Evolutionary conservation across 2,113 vertebrate genomes (phyloP), one percentile per base, ranked within the genome.

Genomic region (Epinephelus fuscoguttatus): DNA sequence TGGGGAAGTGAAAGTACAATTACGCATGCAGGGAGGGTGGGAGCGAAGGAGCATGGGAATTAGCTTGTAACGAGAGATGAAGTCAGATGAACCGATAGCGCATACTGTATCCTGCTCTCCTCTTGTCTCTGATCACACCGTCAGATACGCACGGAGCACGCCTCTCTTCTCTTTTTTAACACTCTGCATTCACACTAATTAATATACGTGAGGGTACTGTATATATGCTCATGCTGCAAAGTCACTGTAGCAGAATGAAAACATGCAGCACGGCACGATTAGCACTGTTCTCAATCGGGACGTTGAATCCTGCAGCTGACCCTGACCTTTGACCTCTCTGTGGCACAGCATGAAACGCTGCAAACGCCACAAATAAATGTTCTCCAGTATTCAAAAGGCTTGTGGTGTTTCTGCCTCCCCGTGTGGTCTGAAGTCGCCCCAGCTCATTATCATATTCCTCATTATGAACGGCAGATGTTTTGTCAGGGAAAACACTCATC

Each of bases 401-500:
- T 47, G 57, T 62, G 27, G 7, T 25, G n/a, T 75, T 57, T 80
- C 40, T 15, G 61, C 47, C 53, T 73, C 17, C 30, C 30, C n/a
- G 30, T 60, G 75, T 60, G 69, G 80, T 64, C 53, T 18, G 17
- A 60, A 61, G 53, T 67, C 30, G 17, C 9, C n/a, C 27, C 0
- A 0, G 81, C 61, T 80, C 62, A 90, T 91, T 84, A 86, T 84
- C 77, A 72, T 69, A 66, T 77, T 82, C 62, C 81, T 88, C 85
- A 87, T 89, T 90, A 87, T 52, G 74, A 84, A 45, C 52, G 1
- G 84, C 82, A 87, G 91, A 89, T 91, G 92, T 90, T 91, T 86
- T 75, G 79, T 82, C 63, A 73, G 73, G 17, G 80, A 81, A 89
- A 84, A 88, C 77, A 78, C 68, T 88, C 63, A 14, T 85, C 67